Conservation (phyloP, 2,888 invertebrate species). For the Volucella bombylans region DNA sequence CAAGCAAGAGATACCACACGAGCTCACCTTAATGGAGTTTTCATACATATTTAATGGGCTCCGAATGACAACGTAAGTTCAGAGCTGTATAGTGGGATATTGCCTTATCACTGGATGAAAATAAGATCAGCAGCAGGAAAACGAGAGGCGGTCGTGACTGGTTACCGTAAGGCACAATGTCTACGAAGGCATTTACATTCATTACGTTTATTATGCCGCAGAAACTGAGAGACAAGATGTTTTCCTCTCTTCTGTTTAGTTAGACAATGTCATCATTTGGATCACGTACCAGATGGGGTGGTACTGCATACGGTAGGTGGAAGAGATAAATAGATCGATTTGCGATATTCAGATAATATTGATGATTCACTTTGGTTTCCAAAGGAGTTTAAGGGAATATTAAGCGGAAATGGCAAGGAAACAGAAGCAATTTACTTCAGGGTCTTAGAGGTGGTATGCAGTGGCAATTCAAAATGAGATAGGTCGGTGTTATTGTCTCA, state of each 20-base stretch:
- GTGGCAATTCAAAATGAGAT: no score
- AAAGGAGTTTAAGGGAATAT: not conserved
- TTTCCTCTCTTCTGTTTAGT: conserved; percentile 43
- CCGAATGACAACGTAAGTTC: conserved; percentile 70
- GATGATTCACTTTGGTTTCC: conserved; percentile 49
- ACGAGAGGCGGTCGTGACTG: conserved; percentile 33
- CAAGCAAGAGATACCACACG: conserved; percentile 16
- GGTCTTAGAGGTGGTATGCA: no score
- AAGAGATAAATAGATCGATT: conserved; percentile 18
- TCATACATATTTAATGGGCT: conserved; percentile 72
- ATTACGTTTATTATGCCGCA: conserved; percentile 64
- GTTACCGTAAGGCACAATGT: conserved; percentile 44
- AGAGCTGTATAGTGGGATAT: conserved; percentile 57
- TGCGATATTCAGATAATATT: conserved; percentile 34
- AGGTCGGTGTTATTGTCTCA: no score
- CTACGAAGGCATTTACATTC: conserved; percentile 61
- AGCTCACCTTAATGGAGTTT: conserved; percentile 72
- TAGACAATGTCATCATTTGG: conserved; percentile 46
- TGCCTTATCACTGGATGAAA: conserved; percentile 68
- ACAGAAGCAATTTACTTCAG: no score
- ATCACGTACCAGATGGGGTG: conserved; percentile 33
- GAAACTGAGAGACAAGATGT: conserved; percentile 61
- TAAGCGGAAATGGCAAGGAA: no score
- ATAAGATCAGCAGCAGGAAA: not conserved
- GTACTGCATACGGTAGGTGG: not conserved